Conservation (phyloP, 2,888 invertebrate genomes). For the Catotricha subobsoleta region DNA sequence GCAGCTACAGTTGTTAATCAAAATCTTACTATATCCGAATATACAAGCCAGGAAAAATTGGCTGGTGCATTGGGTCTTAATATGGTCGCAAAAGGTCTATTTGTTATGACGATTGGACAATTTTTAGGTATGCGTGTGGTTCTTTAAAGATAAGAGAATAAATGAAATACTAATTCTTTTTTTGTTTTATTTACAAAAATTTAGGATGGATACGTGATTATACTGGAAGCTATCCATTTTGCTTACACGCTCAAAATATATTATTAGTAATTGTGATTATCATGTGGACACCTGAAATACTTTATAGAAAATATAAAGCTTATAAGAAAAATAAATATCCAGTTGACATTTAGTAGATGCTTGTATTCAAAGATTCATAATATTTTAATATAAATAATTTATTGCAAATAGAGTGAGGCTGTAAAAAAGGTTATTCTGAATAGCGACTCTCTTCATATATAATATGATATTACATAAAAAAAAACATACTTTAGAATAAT, state of each 20-base stretch:
- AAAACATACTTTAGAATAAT: too few relatives aligned
- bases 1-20: conserved; percentile 56
- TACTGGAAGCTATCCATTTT: conserved; percentile 40
- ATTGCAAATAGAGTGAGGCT: too few relatives aligned
- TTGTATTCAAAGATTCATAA: too few relatives aligned
- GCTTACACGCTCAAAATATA: conserved; percentile 43
- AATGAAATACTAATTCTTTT: conserved; percentile 7
- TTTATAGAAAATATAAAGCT: conserved; percentile 26
- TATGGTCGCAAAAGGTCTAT: conserved; percentile 51
- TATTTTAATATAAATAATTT: too few relatives aligned
- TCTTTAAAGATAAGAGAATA: conserved; percentile 1
- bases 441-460: too few relatives aligned
- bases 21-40: conserved; percentile 48
- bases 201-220: conserved; percentile 49
- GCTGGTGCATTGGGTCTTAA: conserved; percentile 53
- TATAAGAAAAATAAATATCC: background rate
- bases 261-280: conserved; percentile 35
- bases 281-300: conserved; percentile 42
- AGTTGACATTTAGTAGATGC: conserved; percentile 1
- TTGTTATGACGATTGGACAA: conserved; percentile 47
- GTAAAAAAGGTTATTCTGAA: too few relatives aligned
- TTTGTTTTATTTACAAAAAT: too few relatives aligned
- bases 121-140: conserved; percentile 35
- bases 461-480: too few relatives aligned
- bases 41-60: conserved; percentile 39